Conservation (phyloP, 2,888 invertebrate genomes). For the Drosophila pullipes region DNA sequence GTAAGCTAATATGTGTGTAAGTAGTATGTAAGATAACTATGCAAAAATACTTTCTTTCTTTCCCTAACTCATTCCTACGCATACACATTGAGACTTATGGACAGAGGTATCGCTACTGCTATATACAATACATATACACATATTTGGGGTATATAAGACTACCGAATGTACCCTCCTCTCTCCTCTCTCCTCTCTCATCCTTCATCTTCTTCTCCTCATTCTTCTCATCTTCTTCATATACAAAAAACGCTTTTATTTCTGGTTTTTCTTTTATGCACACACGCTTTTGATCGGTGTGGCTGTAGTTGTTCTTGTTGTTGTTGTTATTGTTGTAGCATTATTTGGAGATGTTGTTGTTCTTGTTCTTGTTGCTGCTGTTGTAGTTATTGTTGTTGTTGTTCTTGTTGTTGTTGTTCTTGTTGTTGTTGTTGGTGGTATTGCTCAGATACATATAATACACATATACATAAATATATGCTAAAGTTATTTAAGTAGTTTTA, state of each 20-base stretch:
- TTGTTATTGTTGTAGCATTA: constrained; percentile 41
- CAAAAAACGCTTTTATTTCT: constrained; percentile 43
- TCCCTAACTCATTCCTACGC: constrained; percentile 5
- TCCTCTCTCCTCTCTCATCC: background rate
- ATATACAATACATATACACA: constrained; percentile 29
- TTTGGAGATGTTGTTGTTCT: constrained; percentile 45
- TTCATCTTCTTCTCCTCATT: background rate
- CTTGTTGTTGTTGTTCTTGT: constrained; percentile 38
- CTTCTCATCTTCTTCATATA: constrained; percentile 4
- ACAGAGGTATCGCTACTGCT: constrained; percentile 9
- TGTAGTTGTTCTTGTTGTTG: constrained; percentile 41
- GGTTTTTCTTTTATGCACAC: constrained; percentile 41
- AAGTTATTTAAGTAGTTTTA: constrained; percentile 39
- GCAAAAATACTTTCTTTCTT: constrained; percentile 42
- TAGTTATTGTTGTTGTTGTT: constrained; percentile 32
- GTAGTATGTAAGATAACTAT: constrained; percentile 45
- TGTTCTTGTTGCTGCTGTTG: constrained; percentile 42
- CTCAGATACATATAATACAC: constrained; percentile 52
- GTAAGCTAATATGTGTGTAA: constrained; percentile 21
- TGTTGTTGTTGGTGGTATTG: constrained; percentile 65
- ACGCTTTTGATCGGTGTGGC: constrained; percentile 41
- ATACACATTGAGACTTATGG: constrained; percentile 27
- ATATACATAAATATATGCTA: constrained; percentile 36
- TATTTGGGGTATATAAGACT: constrained; percentile 14
- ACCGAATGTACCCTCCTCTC: background rate